Evolutionary conservation across 1,140 invertebrate genomes (phyloP).

Genomic region (Caerostris darwini): DNA sequence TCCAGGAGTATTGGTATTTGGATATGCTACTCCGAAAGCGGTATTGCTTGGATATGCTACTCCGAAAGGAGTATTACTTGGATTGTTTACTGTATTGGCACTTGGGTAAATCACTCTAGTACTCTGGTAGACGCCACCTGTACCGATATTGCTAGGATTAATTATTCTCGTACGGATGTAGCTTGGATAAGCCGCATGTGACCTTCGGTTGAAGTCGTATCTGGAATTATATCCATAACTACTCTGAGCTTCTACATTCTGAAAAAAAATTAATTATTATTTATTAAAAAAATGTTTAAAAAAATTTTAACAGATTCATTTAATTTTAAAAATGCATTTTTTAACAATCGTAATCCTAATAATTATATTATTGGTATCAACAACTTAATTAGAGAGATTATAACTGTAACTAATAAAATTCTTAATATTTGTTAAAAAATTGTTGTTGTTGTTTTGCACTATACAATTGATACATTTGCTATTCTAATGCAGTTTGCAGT

Average conservation of each 20-base stretch:
- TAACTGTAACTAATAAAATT: too few species aligned
- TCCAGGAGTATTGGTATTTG: background rate
- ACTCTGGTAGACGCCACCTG: background rate
- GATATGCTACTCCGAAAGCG: background rate
- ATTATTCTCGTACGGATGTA: background rate
- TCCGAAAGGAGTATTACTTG: background rate
- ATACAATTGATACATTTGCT: too few species aligned
- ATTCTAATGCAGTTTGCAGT: too few species aligned
- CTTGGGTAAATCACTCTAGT: background rate
- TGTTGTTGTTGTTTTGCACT: too few species aligned
- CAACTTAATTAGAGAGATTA: too few species aligned
- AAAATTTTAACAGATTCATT: background rate
- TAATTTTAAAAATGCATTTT: background rate
- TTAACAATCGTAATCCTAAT: too few species aligned
- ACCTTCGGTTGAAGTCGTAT: background rate
- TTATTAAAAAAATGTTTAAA: background rate
- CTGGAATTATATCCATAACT: background rate
- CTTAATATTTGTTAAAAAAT: too few species aligned
- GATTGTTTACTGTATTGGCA: background rate
- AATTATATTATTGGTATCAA: too few species aligned
- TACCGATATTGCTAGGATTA: background rate
- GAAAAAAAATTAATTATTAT: background rate
- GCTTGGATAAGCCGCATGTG: background rate
- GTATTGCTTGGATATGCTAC: background rate
- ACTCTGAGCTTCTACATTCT: background rate